Percentiles rank a stretch among this genome's conserved stretches.
phyloP scores from a whole-genome alignment of 2,888 invertebrate genomes.

The Chydorus sphaericus region DNA sequence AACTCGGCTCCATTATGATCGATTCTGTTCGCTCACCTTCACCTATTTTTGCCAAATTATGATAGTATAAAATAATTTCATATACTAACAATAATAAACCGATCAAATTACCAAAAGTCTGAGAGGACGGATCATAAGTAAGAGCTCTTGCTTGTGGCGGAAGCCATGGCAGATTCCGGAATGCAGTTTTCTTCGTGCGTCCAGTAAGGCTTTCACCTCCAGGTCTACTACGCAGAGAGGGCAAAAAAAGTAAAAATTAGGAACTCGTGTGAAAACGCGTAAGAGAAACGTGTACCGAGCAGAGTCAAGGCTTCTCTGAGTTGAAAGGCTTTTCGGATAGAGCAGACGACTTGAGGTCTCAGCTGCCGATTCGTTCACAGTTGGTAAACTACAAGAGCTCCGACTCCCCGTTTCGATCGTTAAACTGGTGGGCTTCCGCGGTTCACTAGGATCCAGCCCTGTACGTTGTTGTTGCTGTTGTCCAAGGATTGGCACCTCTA shows the following conservation, averaged over 20 bases:
- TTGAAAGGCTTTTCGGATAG: neutral
- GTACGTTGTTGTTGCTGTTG: slow-evolving; percentile 10
- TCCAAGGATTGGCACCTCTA: neutral
- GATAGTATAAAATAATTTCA: slow-evolving; percentile 1
- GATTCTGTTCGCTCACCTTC: neutral
- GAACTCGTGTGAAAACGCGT: too few species aligned
- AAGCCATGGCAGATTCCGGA: neutral
- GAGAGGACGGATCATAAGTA: slow-evolving; percentile 2
- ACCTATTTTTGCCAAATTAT: neutral
- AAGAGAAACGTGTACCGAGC: too few species aligned
- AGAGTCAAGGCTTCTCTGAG: slow-evolving; percentile 8
- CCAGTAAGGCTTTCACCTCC: neutral
- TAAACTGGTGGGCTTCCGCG: too few species aligned
- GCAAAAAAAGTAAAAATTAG: too few species aligned
- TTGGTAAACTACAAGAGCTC: neutral
- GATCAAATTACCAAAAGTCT: neutral
- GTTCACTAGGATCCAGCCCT: too few species aligned
- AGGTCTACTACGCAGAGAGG: too few species aligned
- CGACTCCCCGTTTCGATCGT: neutral
- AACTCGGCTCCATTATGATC: neutral
- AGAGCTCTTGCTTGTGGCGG: neutral
- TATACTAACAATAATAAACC: too few species aligned
- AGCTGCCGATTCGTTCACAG: slow-evolving; percentile 2
- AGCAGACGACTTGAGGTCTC: slow-evolving; percentile 3
- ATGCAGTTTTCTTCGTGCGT: neutral